These are phyloP conservation scores for Lates calcarifer DNA, from an alignment of 2,113 vertebrate species.

Conservation along the genomic window DNA sequence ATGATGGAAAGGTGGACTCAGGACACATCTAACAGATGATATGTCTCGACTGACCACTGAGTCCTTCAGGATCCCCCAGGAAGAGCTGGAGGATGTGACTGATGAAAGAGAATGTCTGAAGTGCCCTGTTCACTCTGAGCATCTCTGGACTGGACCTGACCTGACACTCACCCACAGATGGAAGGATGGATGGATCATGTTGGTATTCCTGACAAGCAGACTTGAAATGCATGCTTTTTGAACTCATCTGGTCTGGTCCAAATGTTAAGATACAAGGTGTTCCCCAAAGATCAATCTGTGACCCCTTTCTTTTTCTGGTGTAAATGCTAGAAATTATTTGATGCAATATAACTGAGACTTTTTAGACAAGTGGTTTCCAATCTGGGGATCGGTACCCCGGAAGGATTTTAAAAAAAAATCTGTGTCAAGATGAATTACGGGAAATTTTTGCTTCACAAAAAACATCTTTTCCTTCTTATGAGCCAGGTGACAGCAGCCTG, in stretches of 20 bases:
- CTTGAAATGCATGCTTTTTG: conserved; percentile 8
- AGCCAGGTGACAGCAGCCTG: neutral
- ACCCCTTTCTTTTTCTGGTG: neutral
- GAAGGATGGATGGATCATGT: neutral
- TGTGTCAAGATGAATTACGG: too few relatives aligned
- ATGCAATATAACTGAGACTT: too few relatives aligned
- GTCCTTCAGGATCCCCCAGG: conserved; percentile 10
- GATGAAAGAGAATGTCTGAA: conserved; percentile 34
- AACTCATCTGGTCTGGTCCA: neutral
- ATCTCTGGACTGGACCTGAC: neutral
- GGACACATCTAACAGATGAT: conserved; percentile 18
- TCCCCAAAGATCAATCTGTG: neutral
- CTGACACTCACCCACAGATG: conserved; percentile 9
- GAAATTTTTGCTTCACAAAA: too few relatives aligned
- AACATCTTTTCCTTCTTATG: neutral
- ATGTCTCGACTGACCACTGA: conserved; percentile 5
- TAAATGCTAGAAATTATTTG: neutral
- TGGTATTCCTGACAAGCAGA: neutral
- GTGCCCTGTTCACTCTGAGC: conserved; percentile 14
- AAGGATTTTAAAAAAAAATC: too few relatives aligned
- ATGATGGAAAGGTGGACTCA: neutral
- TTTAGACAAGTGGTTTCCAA: too few relatives aligned
- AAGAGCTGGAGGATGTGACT: conserved; percentile 10
- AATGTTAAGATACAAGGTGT: conserved; percentile 1
- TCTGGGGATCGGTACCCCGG: too few relatives aligned